Evolutionary conservation across 2,888 invertebrate species (phyloP), one percentile per base, ranked within the genome.

Genomic region (Latheticus oryzae): DNA sequence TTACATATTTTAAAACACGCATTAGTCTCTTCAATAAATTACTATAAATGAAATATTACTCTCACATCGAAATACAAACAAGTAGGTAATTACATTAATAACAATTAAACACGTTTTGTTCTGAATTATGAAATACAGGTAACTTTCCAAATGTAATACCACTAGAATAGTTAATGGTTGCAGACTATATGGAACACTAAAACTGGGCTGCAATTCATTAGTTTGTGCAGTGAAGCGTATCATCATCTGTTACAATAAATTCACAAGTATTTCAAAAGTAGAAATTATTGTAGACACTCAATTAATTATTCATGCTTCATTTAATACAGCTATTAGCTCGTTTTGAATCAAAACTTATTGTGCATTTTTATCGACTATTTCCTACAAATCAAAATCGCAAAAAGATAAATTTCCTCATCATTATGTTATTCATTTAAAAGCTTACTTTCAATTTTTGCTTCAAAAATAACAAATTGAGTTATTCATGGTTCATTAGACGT

Each of bases 41-140:
- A 35, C 35, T 47, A 47, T 15, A 8, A 5, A 45, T 45, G 32
- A 32, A 43, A 17, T 21, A 45, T 45, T 45, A 45, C 21, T 7
- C 21, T 16, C 47, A 9, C 35, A 47, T 33, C 21, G 33, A 47
- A 24, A 11, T 35, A 47, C 33, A 33, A 26, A 43, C 43, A 53
- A 42, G 12, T 42, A 24, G 4, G 33, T 52, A 40, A 38, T 52
- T 52, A 42, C 53, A 35, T 43, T 43, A 53, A 53, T 53, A 35
- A 53, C 35, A 43, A 53, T 43, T 53, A 43, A 42, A 33, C 43
- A 26, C 19, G 43, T 45, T 53, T 43, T 17, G 43, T 45, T 30
- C 32, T 52, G 23, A 51, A 40, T 33, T 52, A 40, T 42, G 33
- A 21, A 23, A 35, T 21, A 24, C 21, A 33, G 23, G 24, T 23